Base-by-base conservation (phyloP, 2,888 invertebrate species). In the Reticulitermes lucifugus region DNA sequence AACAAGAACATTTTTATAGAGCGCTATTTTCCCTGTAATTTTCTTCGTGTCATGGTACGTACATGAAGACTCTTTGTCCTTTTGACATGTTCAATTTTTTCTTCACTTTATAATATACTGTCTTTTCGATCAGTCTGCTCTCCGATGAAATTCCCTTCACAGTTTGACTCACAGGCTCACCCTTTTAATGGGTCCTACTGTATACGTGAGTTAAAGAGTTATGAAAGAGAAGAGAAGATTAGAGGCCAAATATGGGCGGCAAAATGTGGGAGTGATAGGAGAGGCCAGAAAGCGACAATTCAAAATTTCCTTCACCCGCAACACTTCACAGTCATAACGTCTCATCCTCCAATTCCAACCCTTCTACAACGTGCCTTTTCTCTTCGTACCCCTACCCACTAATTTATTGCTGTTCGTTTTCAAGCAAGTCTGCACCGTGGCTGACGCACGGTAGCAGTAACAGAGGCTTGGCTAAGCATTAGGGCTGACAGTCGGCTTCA, bases 171-270 rank as follows among this genome's bases (percentile, higher is more conserved):
- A 73, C 2, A 73, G 9, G 7, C 51, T 3, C 10, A 3, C 59
- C 12, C 46, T 79, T 55, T 59, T 79, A 79, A 79, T 79, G 79
- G 79, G 18, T 59, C 59, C 79, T 29, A 79, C 59, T 79, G 59
- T 79, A 25, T 79, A 55, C 3, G 79, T 25, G 29, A 3, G 59
- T 79, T 59, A 59, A 59, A 59, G 35, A 12, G 59, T 79, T 55
- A 79, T 79, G 59, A 79, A 79, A 79, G 79, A 55, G 59, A 79
- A 41, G n/a, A 18, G 46, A 77, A 77, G 41, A 77, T 77, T 77
- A 77, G 51, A 77, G 73, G 41, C 41, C 41, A 73, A 73, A 18
- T 73, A 18, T 41, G 21, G 21, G 29, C 29, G 73, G 12, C n/a
- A 29, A 25, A 70, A 70, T 9, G 14, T 70, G 73, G 41, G 41